Percentiles rank a stretch among this genome's conserved stretches.
phyloP scores from a whole-genome alignment of 2,888 invertebrate species.

The Yponomeuta evonymella region DNA sequence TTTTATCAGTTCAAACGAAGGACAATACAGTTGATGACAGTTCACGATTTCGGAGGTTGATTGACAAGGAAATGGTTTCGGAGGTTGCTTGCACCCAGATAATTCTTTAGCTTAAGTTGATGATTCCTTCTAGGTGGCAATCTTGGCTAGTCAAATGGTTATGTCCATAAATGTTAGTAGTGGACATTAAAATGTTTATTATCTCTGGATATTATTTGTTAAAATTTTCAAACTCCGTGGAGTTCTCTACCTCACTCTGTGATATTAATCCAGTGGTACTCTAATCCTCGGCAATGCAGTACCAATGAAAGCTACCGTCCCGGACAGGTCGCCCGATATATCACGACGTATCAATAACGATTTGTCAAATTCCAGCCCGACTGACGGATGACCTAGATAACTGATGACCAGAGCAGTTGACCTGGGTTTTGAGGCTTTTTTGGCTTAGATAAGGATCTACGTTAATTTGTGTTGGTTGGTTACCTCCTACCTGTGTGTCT shows the following conservation, averaged over 20 bases:
- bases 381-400: not conserved
- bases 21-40: too few species aligned
- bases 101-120: too few species aligned
- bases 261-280: not conserved
- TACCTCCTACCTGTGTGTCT: too few species aligned
- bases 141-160: too few species aligned
- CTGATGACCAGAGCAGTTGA: not conserved
- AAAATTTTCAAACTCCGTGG: not conserved
- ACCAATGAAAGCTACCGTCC: not conserved
- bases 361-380: conserved; percentile 43
- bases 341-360: conserved; percentile 54
- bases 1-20: too few species aligned
- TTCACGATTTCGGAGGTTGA: too few species aligned
- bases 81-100: too few species aligned
- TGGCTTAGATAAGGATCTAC: not conserved
- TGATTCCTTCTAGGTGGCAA: too few species aligned
- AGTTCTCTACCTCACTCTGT: not conserved
- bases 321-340: conserved; percentile 23
- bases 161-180: too few species aligned
- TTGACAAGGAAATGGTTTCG: too few species aligned
- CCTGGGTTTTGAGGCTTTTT: not conserved
- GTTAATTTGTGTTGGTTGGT: not conserved
- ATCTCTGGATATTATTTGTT: not conserved
- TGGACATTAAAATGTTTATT: not conserved
- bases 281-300: not conserved